Percentiles rank a stretch among this genome's conserved stretches.
Evolutionary conservation across 2,113 vertebrate genomes (phyloP).

Genomic region (Propithecus coquereli): DNA sequence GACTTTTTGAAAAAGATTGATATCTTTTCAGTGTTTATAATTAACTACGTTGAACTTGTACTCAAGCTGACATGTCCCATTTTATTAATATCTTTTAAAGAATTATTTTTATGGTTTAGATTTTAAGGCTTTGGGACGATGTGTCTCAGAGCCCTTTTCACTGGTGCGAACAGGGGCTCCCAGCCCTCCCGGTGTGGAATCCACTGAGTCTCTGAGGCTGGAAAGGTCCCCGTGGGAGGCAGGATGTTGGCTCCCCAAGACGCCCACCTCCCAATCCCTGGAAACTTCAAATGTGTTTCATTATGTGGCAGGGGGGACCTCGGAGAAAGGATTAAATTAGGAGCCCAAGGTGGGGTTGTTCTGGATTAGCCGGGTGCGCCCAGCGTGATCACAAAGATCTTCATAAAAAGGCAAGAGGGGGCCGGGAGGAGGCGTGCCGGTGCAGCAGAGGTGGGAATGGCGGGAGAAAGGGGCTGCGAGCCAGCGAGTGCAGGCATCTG

Average conservation of each 20-base stretch:
- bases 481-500: background rate
- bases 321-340: background rate
- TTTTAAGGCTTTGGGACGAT: background rate
- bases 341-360: background rate
- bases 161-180: background rate
- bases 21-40: conserved; percentile 63
- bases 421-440: background rate
- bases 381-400: background rate
- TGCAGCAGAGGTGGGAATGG: background rate
- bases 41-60: conserved; percentile 47
- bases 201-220: background rate
- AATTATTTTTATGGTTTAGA: background rate
- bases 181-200: background rate
- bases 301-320: background rate
- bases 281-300: background rate
- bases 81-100: conserved; percentile 41
- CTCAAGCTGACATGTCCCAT: background rate
- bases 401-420: background rate
- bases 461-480: rapidly evolving
- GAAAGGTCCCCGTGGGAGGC: background rate
- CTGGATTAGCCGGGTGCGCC: background rate
- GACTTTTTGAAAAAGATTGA: conserved; percentile 48
- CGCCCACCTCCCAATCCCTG: background rate
- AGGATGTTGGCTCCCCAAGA: background rate
- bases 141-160: background rate